Conservation (phyloP, 2,113 vertebrate species). For the Coregonus clupeaformis region DNA sequence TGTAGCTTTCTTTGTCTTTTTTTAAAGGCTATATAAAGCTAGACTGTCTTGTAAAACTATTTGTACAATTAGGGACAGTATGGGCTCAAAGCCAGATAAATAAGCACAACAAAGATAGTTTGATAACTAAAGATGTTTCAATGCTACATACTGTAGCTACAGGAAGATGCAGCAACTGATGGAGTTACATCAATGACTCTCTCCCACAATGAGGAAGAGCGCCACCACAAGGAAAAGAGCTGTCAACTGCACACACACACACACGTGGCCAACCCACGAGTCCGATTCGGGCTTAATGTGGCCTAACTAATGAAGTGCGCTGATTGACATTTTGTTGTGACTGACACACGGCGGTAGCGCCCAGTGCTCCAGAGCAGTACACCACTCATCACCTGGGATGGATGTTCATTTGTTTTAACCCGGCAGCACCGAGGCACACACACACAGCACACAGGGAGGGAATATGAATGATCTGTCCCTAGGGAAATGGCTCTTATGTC, state of each 20-base stretch:
- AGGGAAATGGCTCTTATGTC: conserved; percentile 41
- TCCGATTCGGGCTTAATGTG: conserved; percentile 28
- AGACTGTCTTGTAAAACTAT: background rate
- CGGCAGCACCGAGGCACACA: conserved; percentile 14
- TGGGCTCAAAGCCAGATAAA: too few species aligned
- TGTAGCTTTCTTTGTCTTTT: background rate
- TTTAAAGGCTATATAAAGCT: background rate
- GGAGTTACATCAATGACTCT: background rate
- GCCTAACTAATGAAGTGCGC: conserved; percentile 52
- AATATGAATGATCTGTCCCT: conserved; percentile 33
- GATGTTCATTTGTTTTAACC: conserved; percentile 41
- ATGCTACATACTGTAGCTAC: background rate
- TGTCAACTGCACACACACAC: background rate
- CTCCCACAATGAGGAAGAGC: background rate
- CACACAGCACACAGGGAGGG: background rate
- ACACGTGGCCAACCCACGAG: background rate
- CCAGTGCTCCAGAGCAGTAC: conserved; percentile 1
- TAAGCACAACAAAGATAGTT: background rate
- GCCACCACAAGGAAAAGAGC: background rate
- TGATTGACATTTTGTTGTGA: conserved; percentile 53
- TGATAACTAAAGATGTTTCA: background rate
- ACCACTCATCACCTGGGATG: conserved; percentile 45
- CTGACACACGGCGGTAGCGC: background rate
- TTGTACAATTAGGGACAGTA: background rate
- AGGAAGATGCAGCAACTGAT: background rate